Evolutionary conservation across 2,113 vertebrate species (phyloP), one percentile per base, ranked within the genome.

Genomic region (Cyprinodon brontotheroides): DNA sequence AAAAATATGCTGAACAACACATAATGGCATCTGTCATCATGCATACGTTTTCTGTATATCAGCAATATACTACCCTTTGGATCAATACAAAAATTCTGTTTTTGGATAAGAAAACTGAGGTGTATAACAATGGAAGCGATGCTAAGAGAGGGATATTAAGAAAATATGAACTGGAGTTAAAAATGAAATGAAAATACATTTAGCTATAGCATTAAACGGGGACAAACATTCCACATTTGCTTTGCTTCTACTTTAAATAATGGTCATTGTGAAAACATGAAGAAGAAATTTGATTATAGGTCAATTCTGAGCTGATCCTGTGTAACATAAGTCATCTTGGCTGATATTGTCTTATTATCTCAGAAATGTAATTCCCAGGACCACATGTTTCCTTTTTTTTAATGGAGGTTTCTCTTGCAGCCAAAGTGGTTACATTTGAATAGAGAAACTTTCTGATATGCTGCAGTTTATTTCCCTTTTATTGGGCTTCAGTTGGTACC

Each of bases 141-240:
- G 74, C 4, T 47, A 68, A 71, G 76, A 78, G 88, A 77, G 76
- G 85, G 79, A 80, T 74, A 41, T 72, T 57, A 1, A 3, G 86
- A 73, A 84, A 93, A 91, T 94, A 94, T 93, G 89, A 66, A 78
- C 71, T 17, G 17, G 61, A 81, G 68, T 85, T 81, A 80, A 86
- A 92, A 94, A 94, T 91, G 86, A 89, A 88, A 91, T 86, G 92
- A 89, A 94, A 93, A 94, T 85, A 92, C 82, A 86, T 20, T 82
- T 85, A 75, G 81, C 69, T 81, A 89, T 87, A 87, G 92, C 91
- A 86, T 92, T 92, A 93, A 91, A 91, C 89, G 82, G 91, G 84
- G 81, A 92, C 87, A 94, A 93, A 94, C 89, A 93, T 92, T 87
- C 83, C 73, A 47, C 78, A 41, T 90, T 90, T 86, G 81, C 79